Evolutionary conservation across 2,113 vertebrate species (phyloP).

Genomic region (Galeopterus variegatus): DNA sequence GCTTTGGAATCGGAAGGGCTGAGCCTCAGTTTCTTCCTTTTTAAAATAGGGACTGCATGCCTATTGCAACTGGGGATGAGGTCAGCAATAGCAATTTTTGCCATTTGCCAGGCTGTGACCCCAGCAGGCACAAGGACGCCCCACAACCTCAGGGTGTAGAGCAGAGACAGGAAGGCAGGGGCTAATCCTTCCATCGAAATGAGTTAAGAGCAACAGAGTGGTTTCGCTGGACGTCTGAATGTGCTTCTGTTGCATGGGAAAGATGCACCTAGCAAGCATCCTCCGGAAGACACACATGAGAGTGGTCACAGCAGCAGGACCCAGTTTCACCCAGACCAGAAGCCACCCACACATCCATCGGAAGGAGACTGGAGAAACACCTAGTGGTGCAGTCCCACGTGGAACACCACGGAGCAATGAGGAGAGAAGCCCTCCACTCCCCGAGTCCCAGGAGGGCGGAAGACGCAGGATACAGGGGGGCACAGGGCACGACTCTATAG

Average conservation of each 20-base stretch:
- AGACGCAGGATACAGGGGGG: background rate
- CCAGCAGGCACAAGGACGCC: too few species aligned
- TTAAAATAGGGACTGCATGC: background rate
- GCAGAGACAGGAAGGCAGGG: background rate
- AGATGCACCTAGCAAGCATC: background rate
- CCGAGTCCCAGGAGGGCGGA: rapidly evolving
- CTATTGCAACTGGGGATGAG: too few species aligned
- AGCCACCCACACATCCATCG: rapidly evolving
- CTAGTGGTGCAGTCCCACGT: background rate
- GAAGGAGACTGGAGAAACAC: background rate
- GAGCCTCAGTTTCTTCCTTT: background rate
- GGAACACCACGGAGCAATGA: too few species aligned
- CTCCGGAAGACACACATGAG: rapidly evolving
- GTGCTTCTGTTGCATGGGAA: too few species aligned
- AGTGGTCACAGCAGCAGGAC: too few species aligned
- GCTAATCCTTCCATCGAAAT: too few species aligned
- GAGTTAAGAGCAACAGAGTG: too few species aligned
- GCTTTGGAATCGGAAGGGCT: background rate
- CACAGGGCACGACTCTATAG: background rate
- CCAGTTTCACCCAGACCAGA: rapidly evolving
- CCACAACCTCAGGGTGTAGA: rapidly evolving
- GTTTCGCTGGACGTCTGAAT: too few species aligned
- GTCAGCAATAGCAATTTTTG: too few species aligned
- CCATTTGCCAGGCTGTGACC: too few species aligned
- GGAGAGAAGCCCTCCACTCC: background rate